Conservation (phyloP, 2,113 vertebrate species). For the Nesogale talazaci region DNA sequence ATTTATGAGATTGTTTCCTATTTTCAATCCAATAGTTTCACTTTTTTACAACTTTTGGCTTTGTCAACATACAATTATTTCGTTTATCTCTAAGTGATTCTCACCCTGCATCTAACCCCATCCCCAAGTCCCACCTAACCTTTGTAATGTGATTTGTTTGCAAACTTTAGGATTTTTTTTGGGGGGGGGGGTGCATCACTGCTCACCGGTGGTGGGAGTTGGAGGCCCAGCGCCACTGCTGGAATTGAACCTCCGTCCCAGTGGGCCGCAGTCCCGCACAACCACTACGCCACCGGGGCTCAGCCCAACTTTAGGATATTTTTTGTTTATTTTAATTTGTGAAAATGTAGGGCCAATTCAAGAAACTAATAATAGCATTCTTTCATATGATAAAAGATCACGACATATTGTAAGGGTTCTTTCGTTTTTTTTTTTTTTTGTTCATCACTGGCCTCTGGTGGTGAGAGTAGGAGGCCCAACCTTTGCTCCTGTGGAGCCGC, state of each 20-base stretch:
- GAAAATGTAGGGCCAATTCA: slow-evolving; percentile 16
- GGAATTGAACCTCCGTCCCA: too few relatives aligned
- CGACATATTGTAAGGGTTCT: background rate
- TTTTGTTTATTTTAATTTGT: slow-evolving; percentile 47
- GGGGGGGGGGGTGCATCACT: too few relatives aligned
- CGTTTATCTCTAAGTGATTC: background rate
- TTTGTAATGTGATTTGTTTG: slow-evolving; percentile 46
- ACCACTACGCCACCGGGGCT: too few relatives aligned
- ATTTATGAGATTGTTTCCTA: slow-evolving; percentile 1
- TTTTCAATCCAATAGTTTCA: background rate
- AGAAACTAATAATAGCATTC: slow-evolving; percentile 26
- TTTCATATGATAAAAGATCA: background rate
- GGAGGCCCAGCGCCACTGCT: too few relatives aligned
- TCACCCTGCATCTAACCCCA: too few relatives aligned
- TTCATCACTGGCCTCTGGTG: too few relatives aligned
- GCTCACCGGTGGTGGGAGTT: too few relatives aligned
- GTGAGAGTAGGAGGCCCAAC: too few relatives aligned
- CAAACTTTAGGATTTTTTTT: slow-evolving; percentile 43
- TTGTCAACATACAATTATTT: slow-evolving; percentile 24
- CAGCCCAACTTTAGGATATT: slow-evolving; percentile 23
- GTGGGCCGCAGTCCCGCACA: too few relatives aligned
- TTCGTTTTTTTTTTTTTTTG: too few relatives aligned
- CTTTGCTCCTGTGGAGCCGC: too few relatives aligned
- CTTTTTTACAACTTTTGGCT: slow-evolving; percentile 41
- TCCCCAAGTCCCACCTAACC: background rate